These are phyloP conservation scores for Sylvia atricapilla DNA, from an alignment of 2,113 vertebrate genomes.

Conservation along the genomic window DNA sequence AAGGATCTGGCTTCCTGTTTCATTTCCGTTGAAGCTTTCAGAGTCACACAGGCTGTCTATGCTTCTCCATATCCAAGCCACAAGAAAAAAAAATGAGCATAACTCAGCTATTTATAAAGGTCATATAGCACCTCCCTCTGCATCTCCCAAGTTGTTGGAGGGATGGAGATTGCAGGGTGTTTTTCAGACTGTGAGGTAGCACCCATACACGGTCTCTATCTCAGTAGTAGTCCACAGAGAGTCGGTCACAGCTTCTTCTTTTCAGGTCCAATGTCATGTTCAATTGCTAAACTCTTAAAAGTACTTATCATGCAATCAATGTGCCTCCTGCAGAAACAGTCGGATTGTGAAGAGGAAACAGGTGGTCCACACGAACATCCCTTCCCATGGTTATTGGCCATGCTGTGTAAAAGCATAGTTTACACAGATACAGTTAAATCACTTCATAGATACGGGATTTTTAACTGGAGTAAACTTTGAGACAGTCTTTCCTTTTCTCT, in stretches of 20 bases:
- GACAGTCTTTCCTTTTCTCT: neutral
- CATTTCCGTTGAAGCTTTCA: slow-evolving; percentile 16
- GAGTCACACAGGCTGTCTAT: neutral
- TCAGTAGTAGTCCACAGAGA: neutral
- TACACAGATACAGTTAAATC: neutral
- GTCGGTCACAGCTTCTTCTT: neutral
- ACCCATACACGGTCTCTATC: fast-evolving
- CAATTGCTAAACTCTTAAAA: neutral
- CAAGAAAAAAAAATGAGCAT: neutral
- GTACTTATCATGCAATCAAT: neutral
- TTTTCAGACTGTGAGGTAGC: neutral
- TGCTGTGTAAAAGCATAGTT: neutral
- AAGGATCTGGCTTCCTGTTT: slow-evolving; percentile 62
- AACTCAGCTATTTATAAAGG: slow-evolving; percentile 30
- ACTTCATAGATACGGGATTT: neutral
- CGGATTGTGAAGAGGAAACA: neutral
- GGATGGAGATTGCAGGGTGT: neutral
- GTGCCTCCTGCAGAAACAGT: neutral
- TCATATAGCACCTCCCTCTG: neutral
- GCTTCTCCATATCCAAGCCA: slow-evolving; percentile 30
- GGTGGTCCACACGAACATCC: neutral
- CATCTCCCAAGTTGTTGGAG: neutral
- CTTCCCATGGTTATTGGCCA: neutral
- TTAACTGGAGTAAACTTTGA: neutral
- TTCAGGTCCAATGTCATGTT: neutral